phyloP scores from a whole-genome alignment of 2,113 vertebrate genomes.

The Gallinago undulata region DNA sequence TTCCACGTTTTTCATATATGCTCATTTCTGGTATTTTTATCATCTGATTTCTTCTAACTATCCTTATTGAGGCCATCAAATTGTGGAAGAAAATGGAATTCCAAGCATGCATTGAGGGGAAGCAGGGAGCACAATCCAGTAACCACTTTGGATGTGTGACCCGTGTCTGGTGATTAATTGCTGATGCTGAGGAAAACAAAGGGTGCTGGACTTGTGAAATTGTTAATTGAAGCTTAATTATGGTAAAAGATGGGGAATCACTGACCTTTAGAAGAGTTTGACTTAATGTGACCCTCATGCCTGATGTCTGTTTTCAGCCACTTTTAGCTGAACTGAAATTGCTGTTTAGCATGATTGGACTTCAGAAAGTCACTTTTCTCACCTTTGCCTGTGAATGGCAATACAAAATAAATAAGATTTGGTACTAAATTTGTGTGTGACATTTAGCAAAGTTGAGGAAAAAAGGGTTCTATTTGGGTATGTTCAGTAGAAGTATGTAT shows the following conservation, averaged over 20 bases:
- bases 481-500: background rate
- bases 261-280: slow-evolving; percentile 28
- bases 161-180: background rate
- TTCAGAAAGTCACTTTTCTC: background rate
- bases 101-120: background rate
- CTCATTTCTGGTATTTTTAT: slow-evolving; percentile 1
- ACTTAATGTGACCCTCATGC: slow-evolving; percentile 32
- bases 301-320: background rate
- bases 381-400: background rate
- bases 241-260: background rate
- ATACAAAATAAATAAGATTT: slow-evolving; percentile 9
- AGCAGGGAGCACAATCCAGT: background rate
- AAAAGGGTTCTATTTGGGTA: background rate
- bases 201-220: background rate
- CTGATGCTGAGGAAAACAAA: background rate
- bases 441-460: background rate
- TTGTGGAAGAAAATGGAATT: background rate
- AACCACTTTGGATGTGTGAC: background rate
- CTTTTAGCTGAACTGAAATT: slow-evolving; percentile 17
- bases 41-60: background rate
- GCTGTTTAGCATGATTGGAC: background rate
- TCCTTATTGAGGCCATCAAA: background rate
- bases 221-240: background rate
- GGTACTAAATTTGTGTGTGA: background rate
- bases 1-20: background rate